A percentile compares a stretch with the other conserved stretches of the same genome.
Conservation (phyloP, 1,140 invertebrate species). For the Philotrypesis tridentata region DNA sequence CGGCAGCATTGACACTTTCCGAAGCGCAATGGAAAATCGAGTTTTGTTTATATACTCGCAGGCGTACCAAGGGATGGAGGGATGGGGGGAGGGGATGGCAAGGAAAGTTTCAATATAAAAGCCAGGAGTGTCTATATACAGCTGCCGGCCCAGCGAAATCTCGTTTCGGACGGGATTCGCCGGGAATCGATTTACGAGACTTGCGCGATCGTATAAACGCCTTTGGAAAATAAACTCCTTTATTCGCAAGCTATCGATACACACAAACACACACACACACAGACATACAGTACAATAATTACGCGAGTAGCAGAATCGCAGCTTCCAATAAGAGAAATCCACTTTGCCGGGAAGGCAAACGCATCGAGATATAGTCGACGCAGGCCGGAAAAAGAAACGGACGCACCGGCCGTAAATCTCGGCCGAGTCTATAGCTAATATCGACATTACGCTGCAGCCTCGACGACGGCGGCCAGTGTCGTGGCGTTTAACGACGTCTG, state of each 20-base stretch:
- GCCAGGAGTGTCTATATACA: too few relatives aligned
- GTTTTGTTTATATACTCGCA: too few relatives aligned
- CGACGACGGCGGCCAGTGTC: too few relatives aligned
- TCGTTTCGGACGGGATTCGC: slow-evolving; percentile 41
- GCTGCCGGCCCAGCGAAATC: background rate
- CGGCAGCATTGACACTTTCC: too few relatives aligned
- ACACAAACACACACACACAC: too few relatives aligned
- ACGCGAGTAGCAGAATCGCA: background rate
- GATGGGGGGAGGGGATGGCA: too few relatives aligned
- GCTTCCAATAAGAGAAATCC: background rate
- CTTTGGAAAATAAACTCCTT: background rate
- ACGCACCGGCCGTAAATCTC: background rate
- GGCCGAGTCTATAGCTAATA: background rate
- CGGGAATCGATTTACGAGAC: slow-evolving; percentile 57
- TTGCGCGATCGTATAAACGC: slow-evolving; percentile 46
- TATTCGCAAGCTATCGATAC: background rate
- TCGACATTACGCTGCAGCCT: background rate
- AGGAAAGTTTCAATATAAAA: too few relatives aligned
- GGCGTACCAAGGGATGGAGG: too few relatives aligned
- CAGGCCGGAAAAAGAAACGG: background rate
- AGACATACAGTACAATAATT: too few relatives aligned
- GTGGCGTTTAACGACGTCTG: background rate
- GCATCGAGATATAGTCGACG: background rate
- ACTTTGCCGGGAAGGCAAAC: background rate
- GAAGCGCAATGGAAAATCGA: too few relatives aligned